phyloP scores from a whole-genome alignment of 1,140 invertebrate genomes.

The Drosophila elegans region DNA sequence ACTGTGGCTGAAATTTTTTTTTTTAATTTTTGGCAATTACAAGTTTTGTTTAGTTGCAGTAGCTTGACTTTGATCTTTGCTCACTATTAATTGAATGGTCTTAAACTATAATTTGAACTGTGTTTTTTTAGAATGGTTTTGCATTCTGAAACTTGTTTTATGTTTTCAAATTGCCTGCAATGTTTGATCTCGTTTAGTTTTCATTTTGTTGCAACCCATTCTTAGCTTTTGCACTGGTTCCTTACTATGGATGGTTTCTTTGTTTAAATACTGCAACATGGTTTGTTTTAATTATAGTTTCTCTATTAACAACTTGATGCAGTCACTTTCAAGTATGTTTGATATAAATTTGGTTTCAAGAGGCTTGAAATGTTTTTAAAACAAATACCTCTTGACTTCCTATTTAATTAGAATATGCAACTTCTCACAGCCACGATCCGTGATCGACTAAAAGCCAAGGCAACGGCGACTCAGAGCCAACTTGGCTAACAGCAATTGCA shows the following conservation, averaged over 20 bases:
- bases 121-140: too few relatives aligned
- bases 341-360: background rate
- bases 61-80: background rate
- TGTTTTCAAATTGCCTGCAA: too few relatives aligned
- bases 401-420: constrained; percentile 27
- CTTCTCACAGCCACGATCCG: constrained; percentile 51
- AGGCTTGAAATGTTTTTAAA: too few relatives aligned
- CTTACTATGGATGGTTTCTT: too few relatives aligned
- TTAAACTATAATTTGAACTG: too few relatives aligned
- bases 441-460: constrained; percentile 52
- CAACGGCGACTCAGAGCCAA: constrained; percentile 3
- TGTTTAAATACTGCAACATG: too few relatives aligned
- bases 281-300: too few relatives aligned
- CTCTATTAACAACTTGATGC: background rate
- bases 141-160: too few relatives aligned
- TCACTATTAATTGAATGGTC: background rate
- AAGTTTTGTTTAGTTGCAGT: background rate
- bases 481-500: constrained; percentile 25
- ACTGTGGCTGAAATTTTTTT: background rate
- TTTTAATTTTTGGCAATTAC: background rate
- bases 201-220: too few relatives aligned
- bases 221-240: too few relatives aligned
- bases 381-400: constrained; percentile 16
- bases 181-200: too few relatives aligned
- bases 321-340: too few relatives aligned